Evolutionary conservation across 2,113 vertebrate species (phyloP), one percentile per base, ranked within the genome.

Genomic region (Crotalus horridus): DNA sequence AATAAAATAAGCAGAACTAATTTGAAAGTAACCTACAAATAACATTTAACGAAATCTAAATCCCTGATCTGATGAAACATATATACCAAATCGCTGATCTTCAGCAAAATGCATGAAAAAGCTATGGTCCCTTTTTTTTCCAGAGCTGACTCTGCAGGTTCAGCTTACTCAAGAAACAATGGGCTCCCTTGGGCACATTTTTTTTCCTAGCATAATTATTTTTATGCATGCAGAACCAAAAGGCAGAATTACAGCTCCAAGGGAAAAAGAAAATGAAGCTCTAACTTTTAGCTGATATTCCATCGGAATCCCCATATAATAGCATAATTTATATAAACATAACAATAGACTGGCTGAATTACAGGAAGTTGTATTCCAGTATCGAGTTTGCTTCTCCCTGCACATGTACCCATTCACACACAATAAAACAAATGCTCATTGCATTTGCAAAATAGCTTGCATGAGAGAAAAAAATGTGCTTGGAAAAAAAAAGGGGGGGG

Each of bases 211-310:
- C 59, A 9, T 64, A 87, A 93, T 90, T 90, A 93, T 93, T 87
- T 90, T 90, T 90, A 64, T 55, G 54, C 81, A 90, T 64, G 89
- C 89, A n/a, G 81, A 93, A 54, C 81, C 89, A 54, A 85, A 61
- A 93, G 81, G 61, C 15, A 61, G 81, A 87, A 93, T 87, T 39
- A 26, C 56, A 89, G 89, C 4, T 21, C 11, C 20, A 56, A 85
- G 46, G 95, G 93, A 13, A 87, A 0, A 0, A 64, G 1, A 93
- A 8, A 39, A 46, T 58, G 13, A 1, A 92, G 2, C n/a, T 93
- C 43, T n/a, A 85, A 94, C 2, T 43, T 39, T 2, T 0, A 0
- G 61, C 4, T 64, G 74, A 87, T 3, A 5, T 46, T 93, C 87
- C 86, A 93, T 89, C 0, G 0, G 6, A 6, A 94, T 56, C 39